phyloP scores from a whole-genome alignment of 2,113 vertebrate species.

The Pseudorhombus dupliciocellatus region DNA sequence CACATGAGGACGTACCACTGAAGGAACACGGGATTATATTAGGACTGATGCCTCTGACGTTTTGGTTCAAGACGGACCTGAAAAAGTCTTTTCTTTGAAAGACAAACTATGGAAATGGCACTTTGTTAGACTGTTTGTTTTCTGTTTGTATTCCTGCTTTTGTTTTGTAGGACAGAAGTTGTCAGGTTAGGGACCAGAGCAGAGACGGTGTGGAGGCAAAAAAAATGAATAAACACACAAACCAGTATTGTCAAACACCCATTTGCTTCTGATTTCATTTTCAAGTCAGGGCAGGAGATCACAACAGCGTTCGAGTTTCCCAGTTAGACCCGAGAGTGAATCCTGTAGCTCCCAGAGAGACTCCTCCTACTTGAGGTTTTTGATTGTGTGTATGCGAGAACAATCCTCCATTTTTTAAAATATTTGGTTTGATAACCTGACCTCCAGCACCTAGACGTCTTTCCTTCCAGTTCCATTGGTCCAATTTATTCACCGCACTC shows the following conservation, averaged over 20 bases:
- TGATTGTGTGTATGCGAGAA: not conserved
- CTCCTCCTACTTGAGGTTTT: too few species aligned
- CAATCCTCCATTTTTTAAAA: not conserved
- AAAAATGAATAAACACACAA: not conserved
- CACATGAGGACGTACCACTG: too few species aligned
- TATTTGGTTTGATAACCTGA: not conserved
- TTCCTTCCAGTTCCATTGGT: not conserved
- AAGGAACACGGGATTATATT: too few species aligned
- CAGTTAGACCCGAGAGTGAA: too few species aligned
- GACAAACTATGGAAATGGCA: slow-evolving; percentile 47
- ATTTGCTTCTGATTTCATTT: not conserved
- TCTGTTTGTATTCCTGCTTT: slow-evolving; percentile 11
- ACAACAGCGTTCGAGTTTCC: too few species aligned
- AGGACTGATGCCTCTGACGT: not conserved
- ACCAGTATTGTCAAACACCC: not conserved
- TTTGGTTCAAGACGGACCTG: not conserved
- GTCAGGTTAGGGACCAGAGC: slow-evolving; percentile 63
- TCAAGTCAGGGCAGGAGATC: not conserved
- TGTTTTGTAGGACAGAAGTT: slow-evolving; percentile 47
- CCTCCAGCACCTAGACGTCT: not conserved
- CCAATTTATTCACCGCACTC: not conserved
- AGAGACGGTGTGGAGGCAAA: not conserved
- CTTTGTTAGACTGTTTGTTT: slow-evolving; percentile 56
- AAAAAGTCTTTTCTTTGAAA: not conserved
- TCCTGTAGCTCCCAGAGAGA: too few species aligned